Conservation (phyloP, 23 tunicate species). For the Trididemnum clinides region DNA sequence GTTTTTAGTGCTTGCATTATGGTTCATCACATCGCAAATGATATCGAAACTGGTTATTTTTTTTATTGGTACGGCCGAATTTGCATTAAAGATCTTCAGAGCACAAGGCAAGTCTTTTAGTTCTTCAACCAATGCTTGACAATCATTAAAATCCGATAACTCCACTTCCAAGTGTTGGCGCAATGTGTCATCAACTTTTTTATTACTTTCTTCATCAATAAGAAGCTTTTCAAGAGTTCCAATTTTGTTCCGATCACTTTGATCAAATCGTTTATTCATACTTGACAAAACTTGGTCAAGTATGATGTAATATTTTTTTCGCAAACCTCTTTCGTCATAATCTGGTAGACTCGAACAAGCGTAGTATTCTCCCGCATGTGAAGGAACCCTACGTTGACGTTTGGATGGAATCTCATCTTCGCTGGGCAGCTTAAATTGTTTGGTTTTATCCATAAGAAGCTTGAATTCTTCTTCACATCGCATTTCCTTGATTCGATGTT, state of each 20-base stretch:
- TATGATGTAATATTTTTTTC: slow-evolving; percentile 24
- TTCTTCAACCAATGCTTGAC: slow-evolving; percentile 33
- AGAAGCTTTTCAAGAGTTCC: slow-evolving; percentile 21
- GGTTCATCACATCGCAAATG: slow-evolving; percentile 36
- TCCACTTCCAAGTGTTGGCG: slow-evolving; percentile 29
- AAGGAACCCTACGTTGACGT: slow-evolving; percentile 26
- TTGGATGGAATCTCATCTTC: slow-evolving; percentile 25
- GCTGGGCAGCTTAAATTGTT: slow-evolving; percentile 21
- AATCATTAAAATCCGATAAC: slow-evolving; percentile 20
- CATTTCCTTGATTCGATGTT: slow-evolving; percentile 27
- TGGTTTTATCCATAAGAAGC: slow-evolving; percentile 25
- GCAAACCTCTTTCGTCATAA: slow-evolving; percentile 28
- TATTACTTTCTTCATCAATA: slow-evolving; percentile 17
- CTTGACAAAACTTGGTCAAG: slow-evolving; percentile 25
- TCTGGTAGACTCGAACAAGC: slow-evolving; percentile 32
- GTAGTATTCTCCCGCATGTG: slow-evolving; percentile 23
- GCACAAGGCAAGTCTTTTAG: slow-evolving; percentile 27
- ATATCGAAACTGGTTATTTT: slow-evolving; percentile 12
- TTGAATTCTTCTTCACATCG: slow-evolving; percentile 26
- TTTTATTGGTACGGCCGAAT: slow-evolving; percentile 35
- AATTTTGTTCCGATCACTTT: slow-evolving; percentile 26
- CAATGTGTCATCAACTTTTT: slow-evolving; percentile 21
- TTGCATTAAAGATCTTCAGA: slow-evolving; percentile 12
- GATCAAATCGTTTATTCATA: slow-evolving; percentile 22
- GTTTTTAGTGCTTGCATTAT: slow-evolving; percentile 20